phyloP scores from a whole-genome alignment of 2,797 vertebrate species.

The Furcifer pardalis region DNA sequence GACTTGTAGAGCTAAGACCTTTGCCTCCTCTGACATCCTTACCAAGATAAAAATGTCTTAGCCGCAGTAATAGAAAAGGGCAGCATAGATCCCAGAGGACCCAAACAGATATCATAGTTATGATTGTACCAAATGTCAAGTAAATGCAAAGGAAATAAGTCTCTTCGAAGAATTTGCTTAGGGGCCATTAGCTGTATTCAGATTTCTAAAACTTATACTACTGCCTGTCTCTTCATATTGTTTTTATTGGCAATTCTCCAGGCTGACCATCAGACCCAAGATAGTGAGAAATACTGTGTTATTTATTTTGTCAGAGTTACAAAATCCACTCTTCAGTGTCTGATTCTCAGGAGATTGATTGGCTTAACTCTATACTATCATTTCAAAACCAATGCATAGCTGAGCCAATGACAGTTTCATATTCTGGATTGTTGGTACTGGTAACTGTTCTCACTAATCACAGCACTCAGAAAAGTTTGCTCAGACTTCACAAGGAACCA shows the following conservation, averaged over 20 bases:
- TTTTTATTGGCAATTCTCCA: background rate
- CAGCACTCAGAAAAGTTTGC: background rate
- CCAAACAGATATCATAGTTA: constrained; percentile 7
- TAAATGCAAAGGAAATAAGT: background rate
- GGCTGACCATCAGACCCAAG: background rate
- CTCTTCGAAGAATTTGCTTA: background rate
- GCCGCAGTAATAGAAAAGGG: constrained; percentile 11
- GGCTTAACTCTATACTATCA: too few relatives aligned
- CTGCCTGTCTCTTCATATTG: background rate
- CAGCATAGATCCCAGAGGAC: background rate
- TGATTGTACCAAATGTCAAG: background rate
- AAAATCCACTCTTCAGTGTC: background rate
- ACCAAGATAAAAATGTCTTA: constrained; percentile 6
- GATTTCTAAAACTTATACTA: background rate
- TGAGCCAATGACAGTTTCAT: background rate
- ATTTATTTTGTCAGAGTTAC: background rate
- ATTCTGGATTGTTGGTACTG: background rate
- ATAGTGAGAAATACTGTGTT: background rate
- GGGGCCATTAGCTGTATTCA: background rate
- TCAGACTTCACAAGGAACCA: background rate
- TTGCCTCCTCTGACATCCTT: constrained; percentile 26
- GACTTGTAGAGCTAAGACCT: constrained; percentile 1
- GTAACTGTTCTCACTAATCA: background rate
- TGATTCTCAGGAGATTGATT: background rate
- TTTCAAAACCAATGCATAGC: background rate